Percentiles rank a stretch among this genome's conserved stretches.
Evolutionary conservation across 2,888 invertebrate species (phyloP).

Genomic region (Ormia ochracea): DNA sequence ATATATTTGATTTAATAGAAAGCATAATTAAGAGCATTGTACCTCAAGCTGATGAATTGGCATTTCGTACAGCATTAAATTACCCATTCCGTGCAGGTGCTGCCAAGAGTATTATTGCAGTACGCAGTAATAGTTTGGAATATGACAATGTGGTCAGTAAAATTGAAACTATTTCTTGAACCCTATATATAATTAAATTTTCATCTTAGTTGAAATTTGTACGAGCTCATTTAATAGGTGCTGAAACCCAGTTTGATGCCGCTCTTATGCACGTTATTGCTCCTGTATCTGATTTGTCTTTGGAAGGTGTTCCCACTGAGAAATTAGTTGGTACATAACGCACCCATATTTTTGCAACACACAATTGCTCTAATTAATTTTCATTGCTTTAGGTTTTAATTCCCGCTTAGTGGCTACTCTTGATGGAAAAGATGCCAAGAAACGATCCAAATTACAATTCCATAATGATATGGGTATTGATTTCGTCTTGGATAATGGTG

Average conservation of each 20-base stretch:
- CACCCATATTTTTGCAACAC: slow-evolving; percentile 15
- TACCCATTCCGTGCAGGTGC: slow-evolving; percentile 88
- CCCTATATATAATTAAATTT: neutral
- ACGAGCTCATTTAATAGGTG: slow-evolving; percentile 68
- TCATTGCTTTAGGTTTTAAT: slow-evolving; percentile 78
- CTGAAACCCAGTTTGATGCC: slow-evolving; percentile 79
- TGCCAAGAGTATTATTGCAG: slow-evolving; percentile 83
- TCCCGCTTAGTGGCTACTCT: slow-evolving; percentile 81
- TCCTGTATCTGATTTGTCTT: slow-evolving; percentile 78
- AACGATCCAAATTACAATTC: slow-evolving; percentile 79
- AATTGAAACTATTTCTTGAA: neutral
- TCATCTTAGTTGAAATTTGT: slow-evolving; percentile 69
- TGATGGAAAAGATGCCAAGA: slow-evolving; percentile 81
- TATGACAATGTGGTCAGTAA: slow-evolving; percentile 72
- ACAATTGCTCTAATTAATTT: neutral
- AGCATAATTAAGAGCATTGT: slow-evolving; percentile 65
- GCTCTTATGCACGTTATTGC: slow-evolving; percentile 81
- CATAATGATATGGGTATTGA: slow-evolving; percentile 82
- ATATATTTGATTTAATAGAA: slow-evolving; percentile 69
- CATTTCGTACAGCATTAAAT: slow-evolving; percentile 81
- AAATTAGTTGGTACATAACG: slow-evolving; percentile 73
- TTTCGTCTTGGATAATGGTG: slow-evolving; percentile 79
- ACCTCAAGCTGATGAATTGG: slow-evolving; percentile 79
- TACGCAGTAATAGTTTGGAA: slow-evolving; percentile 81
- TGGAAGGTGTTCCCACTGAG: slow-evolving; percentile 76